Conservation (phyloP, 2,888 invertebrate species). For the Tenodera sinensis region DNA sequence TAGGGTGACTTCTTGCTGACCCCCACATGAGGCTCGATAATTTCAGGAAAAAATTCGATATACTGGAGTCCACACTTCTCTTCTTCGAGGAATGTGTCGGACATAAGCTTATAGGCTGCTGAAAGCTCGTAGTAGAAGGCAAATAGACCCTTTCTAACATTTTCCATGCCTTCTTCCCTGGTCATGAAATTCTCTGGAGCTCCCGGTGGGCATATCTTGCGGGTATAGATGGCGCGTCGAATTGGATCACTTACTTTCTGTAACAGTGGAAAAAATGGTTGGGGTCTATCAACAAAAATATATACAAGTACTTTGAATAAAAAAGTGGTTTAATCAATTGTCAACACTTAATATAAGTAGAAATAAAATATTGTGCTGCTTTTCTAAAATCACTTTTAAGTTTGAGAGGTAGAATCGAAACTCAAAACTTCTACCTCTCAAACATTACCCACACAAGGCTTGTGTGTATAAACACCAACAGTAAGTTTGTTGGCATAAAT, state of each 20-base stretch:
- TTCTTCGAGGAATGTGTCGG: not conserved
- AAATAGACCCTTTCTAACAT: not conserved
- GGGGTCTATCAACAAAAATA: too few relatives aligned
- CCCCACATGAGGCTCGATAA: slow-evolving; percentile 57
- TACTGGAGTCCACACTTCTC: slow-evolving; percentile 12
- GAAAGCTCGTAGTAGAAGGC: slow-evolving; percentile 17
- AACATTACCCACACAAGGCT: too few relatives aligned
- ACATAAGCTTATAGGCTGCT: not conserved
- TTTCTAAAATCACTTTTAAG: too few relatives aligned
- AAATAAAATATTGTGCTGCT: too few relatives aligned
- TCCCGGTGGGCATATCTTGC: slow-evolving; percentile 48
- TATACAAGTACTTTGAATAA: too few relatives aligned
- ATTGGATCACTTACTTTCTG: slow-evolving; percentile 43
- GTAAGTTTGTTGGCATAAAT: too few relatives aligned
- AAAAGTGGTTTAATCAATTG: too few relatives aligned
- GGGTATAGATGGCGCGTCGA: slow-evolving; percentile 49
- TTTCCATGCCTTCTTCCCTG: slow-evolving; percentile 31
- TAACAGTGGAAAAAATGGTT: not conserved
- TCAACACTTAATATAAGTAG: too few relatives aligned
- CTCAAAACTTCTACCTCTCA: too few relatives aligned
- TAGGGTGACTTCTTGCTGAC: slow-evolving; percentile 60
- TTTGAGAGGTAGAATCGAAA: too few relatives aligned
- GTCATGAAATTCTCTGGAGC: slow-evolving; percentile 34
- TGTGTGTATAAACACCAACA: too few relatives aligned
- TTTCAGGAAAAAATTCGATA: not conserved